Evolutionary conservation across 92 coral and sea anemone genomes (phyloP), one percentile per base, ranked within the genome.

Genomic region (Metridium senile): DNA sequence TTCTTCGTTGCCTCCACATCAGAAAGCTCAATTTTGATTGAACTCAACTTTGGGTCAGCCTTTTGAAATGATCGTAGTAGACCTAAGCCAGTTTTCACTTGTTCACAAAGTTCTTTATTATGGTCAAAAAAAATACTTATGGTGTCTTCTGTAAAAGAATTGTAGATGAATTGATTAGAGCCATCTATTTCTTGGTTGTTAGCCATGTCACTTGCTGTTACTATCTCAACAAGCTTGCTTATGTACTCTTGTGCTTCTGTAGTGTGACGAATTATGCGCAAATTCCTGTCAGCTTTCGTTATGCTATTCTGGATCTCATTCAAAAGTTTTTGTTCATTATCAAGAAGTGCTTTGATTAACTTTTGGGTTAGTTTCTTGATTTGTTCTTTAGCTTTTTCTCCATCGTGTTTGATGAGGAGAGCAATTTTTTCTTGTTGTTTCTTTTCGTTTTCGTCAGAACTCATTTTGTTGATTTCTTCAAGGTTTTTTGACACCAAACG

Each of bases 311-410:
- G 33, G 58, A 73, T 58, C 39, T 73, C 67, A 33, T 3, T 34
- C 57, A 29, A 20, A 1, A 73, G 32, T 34, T 33, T 27, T 57
- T 58, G 32, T 58, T 73, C 68, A 31, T 35, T 31, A 26, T 73
- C 78, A n/a, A 33, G 6, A 20, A 73, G 54, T 17, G 9, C 26
- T 57, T 43, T 33, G 11, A 73, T 33, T 19, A 73, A 19, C 47
- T n/a, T 45, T 58, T 73, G 56, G 7, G 47, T 28, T 26, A 45
- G 6, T 73, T 58, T 20, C 52, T 73, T 47, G 7, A 73, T 49
- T 9, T 73, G 52, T 23, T 11, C 1, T 73, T 73, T 73, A 11
- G 78, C 78, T 58, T 39, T 58, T 26, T 73, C 54, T 1, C 78
- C 78, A 9, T 35, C 39, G 23, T 21, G 16, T 31, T 16, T 1